Base-by-base conservation (phyloP, 2,113 vertebrate species). In the Tringa solitaria region DNA sequence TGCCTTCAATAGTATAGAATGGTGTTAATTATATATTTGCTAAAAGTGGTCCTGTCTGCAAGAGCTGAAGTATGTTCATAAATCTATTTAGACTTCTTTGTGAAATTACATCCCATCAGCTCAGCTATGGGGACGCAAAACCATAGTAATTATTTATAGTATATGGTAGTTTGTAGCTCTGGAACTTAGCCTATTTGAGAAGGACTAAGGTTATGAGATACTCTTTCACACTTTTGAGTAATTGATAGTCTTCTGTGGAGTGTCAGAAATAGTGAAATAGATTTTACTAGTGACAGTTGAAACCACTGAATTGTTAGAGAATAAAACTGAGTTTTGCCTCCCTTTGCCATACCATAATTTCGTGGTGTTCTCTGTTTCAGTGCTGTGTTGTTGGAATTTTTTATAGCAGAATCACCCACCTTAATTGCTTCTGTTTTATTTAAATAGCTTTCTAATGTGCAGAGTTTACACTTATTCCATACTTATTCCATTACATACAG, bases 1-100 rank as follows among this genome's bases (percentile, higher is more conserved):
- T 57, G 21, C 95, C 90, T 95, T 96, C 84, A 21, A 28, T 50
- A 8, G 89, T 94, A 78, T 76, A 92, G 87, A 89, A 21, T 22
- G 50, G n/a, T 87, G 89, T 79, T 81, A 51, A 65, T 87, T 60
- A 32, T 2, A 1, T 57, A 16, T 70, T 83, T 65, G 41, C 41
- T 68, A 45, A 21, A n/a, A 43, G 73, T 32, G 57, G 61, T 68
- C 35, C 67, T 96, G 48, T 32, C 75, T 94, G 41, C 9, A 8
- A 65, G 21, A 84, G 33, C 0, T 37, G 82, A 76, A 94, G 45
- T 46, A 2, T 89, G 10, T 77, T 96, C 51, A 51, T 33, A 70
- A 48, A 74, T 59, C 35, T 48, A 0, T 63, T 77, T 91, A 32
- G 59, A 75, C 27, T 78, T 75, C n/a, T 70, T 45, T 15, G 33